A percentile compares a stretch with the other conserved stretches of the same genome.
Evolutionary conservation across 2,113 vertebrate genomes (phyloP).

Genomic region (Calidris pygmaea): DNA sequence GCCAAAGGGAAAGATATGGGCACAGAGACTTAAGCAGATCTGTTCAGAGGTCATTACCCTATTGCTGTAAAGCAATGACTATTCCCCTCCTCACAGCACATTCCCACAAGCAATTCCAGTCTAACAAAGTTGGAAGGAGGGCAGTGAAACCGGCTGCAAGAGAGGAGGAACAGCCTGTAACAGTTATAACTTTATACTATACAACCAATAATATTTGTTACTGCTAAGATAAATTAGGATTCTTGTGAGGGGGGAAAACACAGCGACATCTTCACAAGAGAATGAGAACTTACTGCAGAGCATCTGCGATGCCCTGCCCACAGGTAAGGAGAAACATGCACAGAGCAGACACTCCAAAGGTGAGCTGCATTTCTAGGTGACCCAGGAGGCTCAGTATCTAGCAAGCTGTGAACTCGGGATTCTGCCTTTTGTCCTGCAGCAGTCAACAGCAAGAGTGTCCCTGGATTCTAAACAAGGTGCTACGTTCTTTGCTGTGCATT

Average conservation of each 20-base stretch:
- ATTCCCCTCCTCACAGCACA: background rate
- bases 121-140: background rate
- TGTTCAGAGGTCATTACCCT: fast-evolving
- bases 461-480: background rate
- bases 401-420: background rate
- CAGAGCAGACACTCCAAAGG: background rate
- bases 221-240: background rate
- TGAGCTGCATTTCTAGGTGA: background rate
- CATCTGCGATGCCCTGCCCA: background rate
- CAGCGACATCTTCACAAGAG: background rate
- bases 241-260: background rate
- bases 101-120: background rate
- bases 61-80: background rate
- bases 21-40: background rate
- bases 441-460: background rate
- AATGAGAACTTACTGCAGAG: background rate
- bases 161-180: background rate
- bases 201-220: background rate
- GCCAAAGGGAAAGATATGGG: background rate
- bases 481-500: background rate
- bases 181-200: background rate
- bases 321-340: fast-evolving
- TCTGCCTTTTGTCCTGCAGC: background rate
- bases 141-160: background rate
- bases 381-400: background rate